Evolutionary conservation across 2,113 vertebrate species (phyloP).

Genomic region (Sceloporus tristichus): DNA sequence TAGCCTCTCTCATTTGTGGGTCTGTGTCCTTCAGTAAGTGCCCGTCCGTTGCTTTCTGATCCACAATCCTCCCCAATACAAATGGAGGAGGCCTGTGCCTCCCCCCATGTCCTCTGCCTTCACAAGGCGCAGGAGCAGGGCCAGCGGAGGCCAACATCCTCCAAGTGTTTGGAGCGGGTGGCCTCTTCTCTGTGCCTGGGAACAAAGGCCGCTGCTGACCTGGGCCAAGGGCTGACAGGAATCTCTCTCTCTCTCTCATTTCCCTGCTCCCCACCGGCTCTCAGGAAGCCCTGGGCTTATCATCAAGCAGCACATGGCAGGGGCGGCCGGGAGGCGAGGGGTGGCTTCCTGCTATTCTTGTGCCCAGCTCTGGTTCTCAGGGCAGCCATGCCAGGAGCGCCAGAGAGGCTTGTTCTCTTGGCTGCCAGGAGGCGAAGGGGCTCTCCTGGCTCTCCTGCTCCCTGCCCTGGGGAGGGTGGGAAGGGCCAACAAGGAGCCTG

Average conservation of each 20-base stretch:
- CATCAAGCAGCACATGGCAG: conserved; percentile 85
- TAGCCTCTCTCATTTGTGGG: too few relatives aligned
- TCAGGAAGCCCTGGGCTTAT: conserved; percentile 93
- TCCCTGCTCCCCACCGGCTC: conserved; percentile 79
- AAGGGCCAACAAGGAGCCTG: conserved; percentile 23
- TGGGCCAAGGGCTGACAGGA: conserved; percentile 67
- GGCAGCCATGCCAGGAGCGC: conserved; percentile 89
- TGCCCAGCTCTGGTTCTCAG: conserved; percentile 89
- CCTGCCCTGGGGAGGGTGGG: conserved; percentile 47
- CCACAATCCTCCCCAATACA: neutral
- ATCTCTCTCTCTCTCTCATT: conserved; percentile 81
- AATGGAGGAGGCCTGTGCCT: too few relatives aligned
- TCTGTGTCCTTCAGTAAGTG: too few relatives aligned
- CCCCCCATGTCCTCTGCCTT: neutral
- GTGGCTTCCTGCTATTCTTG: conserved; percentile 99
- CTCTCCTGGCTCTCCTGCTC: neutral
- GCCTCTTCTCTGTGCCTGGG: conserved; percentile 68
- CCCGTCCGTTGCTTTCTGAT: neutral
- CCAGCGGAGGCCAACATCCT: conserved; percentile 58
- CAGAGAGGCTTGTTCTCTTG: conserved; percentile 75
- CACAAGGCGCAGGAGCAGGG: too few relatives aligned
- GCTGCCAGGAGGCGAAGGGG: conserved; percentile 45
- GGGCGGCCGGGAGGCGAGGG: conserved; percentile 86
- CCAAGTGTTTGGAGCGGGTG: conserved; percentile 74
- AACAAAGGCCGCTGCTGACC: conserved; percentile 78